Base-by-base conservation (phyloP, 2,113 vertebrate species). In the Eclectus roratus region DNA sequence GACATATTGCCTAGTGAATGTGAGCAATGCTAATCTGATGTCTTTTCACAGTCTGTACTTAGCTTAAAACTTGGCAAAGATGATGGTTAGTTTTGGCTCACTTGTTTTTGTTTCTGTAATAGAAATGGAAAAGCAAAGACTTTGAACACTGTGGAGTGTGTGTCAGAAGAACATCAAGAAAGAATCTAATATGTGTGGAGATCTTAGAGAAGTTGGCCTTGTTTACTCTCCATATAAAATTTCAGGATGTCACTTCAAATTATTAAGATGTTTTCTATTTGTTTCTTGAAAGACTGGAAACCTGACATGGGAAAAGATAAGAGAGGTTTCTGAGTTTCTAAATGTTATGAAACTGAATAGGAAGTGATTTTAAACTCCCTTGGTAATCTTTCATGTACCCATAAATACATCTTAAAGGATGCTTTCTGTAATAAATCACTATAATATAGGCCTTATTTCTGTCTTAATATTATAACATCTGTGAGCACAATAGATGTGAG, bases 401-500 rank as follows among this genome's bases (percentile, higher is more conserved):
- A 28, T 70, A 82, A 87, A 65, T 85, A 43, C 15, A 84, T 81
- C 60, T 93, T 76, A 87, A 89, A 87, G 66, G 14, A 89, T 63
- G 17, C 17, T 87, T 89, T 91, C 23, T 60, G 58, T 49, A 80
- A 89, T 82, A 93, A 80, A 70, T 96, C 64, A 49, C 27, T 80
- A 24, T 60, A 46, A 91, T 73, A 70, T 14, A 81, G 43, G 55
- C 55, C 19, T 92, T 89, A 53, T 16, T 50, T 29, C n/a, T 90
- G 46, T 88, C 46, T 82, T 76, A 55, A 41, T 91, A 76, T 46
- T 96, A 60, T 27, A 93, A 72, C 31, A 91, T 82, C 74, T 73
- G n/a, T 80, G 41, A 95, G 46, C 7, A 70, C 85, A 93, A 93
- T 63, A 73, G 39, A 85, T 35, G 53, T 39, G 71, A 82, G 43